phyloP scores from a whole-genome alignment of 2,888 invertebrate species.

The Phrixothrix hirtus region DNA sequence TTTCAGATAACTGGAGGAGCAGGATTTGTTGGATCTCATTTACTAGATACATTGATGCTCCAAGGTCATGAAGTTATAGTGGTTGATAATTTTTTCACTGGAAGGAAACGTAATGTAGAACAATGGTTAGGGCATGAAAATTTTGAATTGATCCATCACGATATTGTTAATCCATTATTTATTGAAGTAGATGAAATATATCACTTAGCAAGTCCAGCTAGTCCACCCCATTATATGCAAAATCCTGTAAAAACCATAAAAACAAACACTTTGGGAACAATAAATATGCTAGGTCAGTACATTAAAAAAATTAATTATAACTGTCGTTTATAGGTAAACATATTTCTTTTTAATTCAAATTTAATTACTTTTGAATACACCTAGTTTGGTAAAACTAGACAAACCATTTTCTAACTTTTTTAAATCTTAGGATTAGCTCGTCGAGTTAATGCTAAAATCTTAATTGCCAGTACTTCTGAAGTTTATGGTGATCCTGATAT shows the following conservation, averaged over 20 bases:
- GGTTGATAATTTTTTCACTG: slow-evolving; percentile 98
- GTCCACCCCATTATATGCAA: slow-evolving; percentile 99
- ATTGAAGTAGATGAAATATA: slow-evolving; percentile 98
- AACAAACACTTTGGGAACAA: slow-evolving; percentile 96
- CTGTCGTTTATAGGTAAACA: too few relatives aligned
- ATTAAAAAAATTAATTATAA: too few relatives aligned
- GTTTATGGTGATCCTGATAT: slow-evolving; percentile 98
- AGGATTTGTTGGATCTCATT: slow-evolving; percentile 98
- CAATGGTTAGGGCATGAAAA: slow-evolving; percentile 99
- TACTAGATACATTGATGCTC: slow-evolving; percentile 93
- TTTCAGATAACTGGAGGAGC: slow-evolving; percentile 90
- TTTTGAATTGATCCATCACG: slow-evolving; percentile 98
- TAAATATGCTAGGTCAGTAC: slow-evolving; percentile 86
- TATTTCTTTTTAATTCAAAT: too few relatives aligned
- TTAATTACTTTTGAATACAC: too few relatives aligned
- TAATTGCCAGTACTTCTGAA: slow-evolving; percentile 98
- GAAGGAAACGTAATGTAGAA: slow-evolving; percentile 94
- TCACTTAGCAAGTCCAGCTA: slow-evolving; percentile 97
- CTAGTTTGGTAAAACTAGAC: too few relatives aligned
- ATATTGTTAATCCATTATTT: slow-evolving; percentile 96
- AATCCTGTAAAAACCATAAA: slow-evolving; percentile 99
- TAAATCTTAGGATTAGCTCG: slow-evolving; percentile 76
- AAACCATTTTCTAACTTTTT: too few relatives aligned
- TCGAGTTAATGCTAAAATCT: slow-evolving; percentile 86
- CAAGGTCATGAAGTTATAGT: slow-evolving; percentile 96